Evolutionary conservation across 2,113 vertebrate species (phyloP).

Genomic region (Stegastes partitus): DNA sequence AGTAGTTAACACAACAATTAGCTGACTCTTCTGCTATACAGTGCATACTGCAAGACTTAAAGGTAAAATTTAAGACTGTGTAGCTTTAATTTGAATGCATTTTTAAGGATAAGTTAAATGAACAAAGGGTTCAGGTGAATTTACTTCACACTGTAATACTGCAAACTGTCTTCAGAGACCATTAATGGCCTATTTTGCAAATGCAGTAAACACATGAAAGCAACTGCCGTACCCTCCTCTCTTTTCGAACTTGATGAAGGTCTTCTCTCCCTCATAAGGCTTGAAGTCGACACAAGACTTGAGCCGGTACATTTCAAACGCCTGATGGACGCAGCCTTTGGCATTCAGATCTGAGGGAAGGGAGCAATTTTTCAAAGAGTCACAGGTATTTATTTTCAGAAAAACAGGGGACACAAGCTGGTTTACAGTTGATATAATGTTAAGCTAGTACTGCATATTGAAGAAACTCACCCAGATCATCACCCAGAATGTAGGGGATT

Average conservation of each 20-base stretch:
- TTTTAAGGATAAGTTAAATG: too few relatives aligned
- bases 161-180: too few relatives aligned
- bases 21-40: too few relatives aligned
- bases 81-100: neutral
- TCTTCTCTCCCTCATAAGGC: constrained; percentile 91
- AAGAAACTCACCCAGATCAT: constrained; percentile 87
- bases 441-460: neutral
- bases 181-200: neutral
- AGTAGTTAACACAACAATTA: too few relatives aligned
- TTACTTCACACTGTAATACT: too few relatives aligned
- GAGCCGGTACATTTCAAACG: constrained; percentile 93
- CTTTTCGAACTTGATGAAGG: constrained; percentile 89
- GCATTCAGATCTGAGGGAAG: constrained; percentile 79
- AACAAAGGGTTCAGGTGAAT: too few relatives aligned
- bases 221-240: constrained; percentile 84
- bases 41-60: too few relatives aligned
- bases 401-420: too few relatives aligned
- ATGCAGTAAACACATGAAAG: neutral
- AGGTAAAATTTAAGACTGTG: too few relatives aligned
- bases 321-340: constrained; percentile 87
- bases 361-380: neutral
- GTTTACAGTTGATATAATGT: too few relatives aligned
- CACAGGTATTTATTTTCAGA: neutral
- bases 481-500: constrained; percentile 91
- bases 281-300: constrained; percentile 96